Evolutionary conservation across 2,888 invertebrate genomes (phyloP).

Genomic region (Orthonychiurus folsomi): DNA sequence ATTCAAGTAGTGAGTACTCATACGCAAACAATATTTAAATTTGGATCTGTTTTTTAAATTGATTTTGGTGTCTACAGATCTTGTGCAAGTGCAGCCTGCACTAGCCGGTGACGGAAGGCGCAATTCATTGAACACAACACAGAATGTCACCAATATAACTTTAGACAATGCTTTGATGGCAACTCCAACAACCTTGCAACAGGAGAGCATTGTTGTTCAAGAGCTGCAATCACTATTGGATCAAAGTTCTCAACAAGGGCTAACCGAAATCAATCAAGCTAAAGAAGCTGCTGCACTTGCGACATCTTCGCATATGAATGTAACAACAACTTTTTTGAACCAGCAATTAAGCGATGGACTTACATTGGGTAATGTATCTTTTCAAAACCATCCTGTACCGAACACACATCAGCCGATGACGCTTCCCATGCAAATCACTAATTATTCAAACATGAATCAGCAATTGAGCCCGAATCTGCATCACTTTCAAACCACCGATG

Average conservation of each 20-base stretch:
- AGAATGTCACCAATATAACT: background rate
- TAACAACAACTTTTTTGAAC: slow-evolving; percentile 8
- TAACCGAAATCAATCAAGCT: background rate
- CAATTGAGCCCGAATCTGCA: slow-evolving; percentile 3
- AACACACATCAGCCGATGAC: background rate
- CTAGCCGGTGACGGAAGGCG: background rate
- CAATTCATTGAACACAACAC: background rate
- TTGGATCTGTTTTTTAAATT: too few relatives aligned
- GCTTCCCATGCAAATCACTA: background rate
- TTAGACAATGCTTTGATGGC: slow-evolving; percentile 8
- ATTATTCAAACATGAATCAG: background rate
- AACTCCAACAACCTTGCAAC: slow-evolving; percentile 16
- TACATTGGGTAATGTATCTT: background rate
- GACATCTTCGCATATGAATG: background rate
- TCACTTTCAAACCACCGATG: background rate
- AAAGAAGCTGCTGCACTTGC: background rate
- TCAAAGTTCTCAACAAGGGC: slow-evolving; percentile 18
- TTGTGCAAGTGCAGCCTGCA: background rate
- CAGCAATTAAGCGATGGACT: background rate
- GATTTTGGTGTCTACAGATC: background rate
- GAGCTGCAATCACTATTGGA: slow-evolving; percentile 27
- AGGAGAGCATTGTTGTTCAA: slow-evolving; percentile 23
- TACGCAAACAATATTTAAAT: too few relatives aligned
- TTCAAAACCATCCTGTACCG: background rate
- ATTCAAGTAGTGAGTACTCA: background rate